Percentiles rank a stretch among this genome's conserved stretches.
These are phyloP conservation scores for Labeo rohita DNA, from an alignment of 2,113 vertebrate genomes.

Conservation along the genomic window DNA sequence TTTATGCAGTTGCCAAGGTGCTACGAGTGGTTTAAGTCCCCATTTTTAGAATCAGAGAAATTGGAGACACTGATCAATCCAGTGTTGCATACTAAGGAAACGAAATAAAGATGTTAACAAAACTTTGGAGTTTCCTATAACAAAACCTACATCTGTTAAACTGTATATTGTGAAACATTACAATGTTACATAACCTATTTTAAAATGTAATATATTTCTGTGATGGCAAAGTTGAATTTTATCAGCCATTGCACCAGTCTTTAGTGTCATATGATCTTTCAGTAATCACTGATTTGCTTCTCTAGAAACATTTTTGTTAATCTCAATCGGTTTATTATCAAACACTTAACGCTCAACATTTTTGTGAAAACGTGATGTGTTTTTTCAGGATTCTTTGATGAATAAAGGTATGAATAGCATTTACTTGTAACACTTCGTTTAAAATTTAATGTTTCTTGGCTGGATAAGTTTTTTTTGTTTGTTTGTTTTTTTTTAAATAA, in stretches of 20 bases:
- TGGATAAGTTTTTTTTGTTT: not conserved
- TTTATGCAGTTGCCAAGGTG: not conserved
- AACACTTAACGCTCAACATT: too few species aligned
- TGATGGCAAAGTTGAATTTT: not conserved
- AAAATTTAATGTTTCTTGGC: not conserved
- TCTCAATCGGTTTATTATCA: not conserved
- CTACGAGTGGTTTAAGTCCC: not conserved
- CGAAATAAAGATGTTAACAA: not conserved
- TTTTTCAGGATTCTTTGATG: too few species aligned
- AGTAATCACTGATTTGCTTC: not conserved
- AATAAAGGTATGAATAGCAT: not conserved
- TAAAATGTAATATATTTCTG: not conserved
- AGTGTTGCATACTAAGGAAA: not conserved
- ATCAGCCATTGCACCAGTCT: not conserved
- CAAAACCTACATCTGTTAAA: not conserved
- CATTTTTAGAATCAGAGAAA: not conserved
- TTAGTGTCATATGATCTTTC: not conserved
- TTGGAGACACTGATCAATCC: not conserved
- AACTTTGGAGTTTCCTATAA: not conserved
- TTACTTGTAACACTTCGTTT: not conserved
- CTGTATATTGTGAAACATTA: not conserved
- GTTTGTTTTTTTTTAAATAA: too few species aligned
- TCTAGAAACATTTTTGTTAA: not conserved
- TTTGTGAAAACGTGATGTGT: too few species aligned
- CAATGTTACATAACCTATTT: not conserved